phyloP scores from a whole-genome alignment of 2,797 vertebrate species.

The Limosa lapponica region DNA sequence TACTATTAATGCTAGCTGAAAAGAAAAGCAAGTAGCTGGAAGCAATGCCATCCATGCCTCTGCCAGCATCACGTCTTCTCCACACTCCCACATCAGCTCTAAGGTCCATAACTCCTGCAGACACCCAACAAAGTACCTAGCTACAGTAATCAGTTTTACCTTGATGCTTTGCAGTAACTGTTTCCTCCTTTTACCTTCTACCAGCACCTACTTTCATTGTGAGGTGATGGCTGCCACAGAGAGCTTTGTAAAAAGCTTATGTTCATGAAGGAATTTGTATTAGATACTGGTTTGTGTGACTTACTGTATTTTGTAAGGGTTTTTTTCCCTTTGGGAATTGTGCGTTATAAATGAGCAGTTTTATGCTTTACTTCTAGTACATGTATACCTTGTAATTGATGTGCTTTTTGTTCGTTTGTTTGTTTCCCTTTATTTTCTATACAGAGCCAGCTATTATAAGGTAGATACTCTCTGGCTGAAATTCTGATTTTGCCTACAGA shows the following conservation, averaged over 20 bases:
- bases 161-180: not conserved
- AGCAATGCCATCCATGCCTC: not conserved
- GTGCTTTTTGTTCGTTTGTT: not conserved
- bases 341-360: conserved; percentile 71
- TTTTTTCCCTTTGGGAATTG: conserved; percentile 72
- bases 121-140: not conserved
- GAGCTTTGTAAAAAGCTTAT: conserved; percentile 68
- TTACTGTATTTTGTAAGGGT: conserved; percentile 62
- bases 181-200: not conserved
- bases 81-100: not conserved
- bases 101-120: not conserved
- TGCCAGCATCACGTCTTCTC: not conserved
- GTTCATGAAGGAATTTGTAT: conserved; percentile 55
- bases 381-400: not conserved
- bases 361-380: conserved; percentile 64
- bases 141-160: not conserved
- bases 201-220: conserved; percentile 43
- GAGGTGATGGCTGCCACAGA: conserved; percentile 25
- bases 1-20: not conserved
- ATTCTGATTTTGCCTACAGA: conserved; percentile 24
- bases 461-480: conserved; percentile 27
- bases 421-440: conserved; percentile 25
- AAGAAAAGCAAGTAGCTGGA: not conserved
- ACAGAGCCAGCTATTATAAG: conserved; percentile 6
- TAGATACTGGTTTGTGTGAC: conserved; percentile 65